These are phyloP conservation scores for Irena cyanogastra DNA, from an alignment of 2,113 vertebrate genomes.

Conservation along the genomic window DNA sequence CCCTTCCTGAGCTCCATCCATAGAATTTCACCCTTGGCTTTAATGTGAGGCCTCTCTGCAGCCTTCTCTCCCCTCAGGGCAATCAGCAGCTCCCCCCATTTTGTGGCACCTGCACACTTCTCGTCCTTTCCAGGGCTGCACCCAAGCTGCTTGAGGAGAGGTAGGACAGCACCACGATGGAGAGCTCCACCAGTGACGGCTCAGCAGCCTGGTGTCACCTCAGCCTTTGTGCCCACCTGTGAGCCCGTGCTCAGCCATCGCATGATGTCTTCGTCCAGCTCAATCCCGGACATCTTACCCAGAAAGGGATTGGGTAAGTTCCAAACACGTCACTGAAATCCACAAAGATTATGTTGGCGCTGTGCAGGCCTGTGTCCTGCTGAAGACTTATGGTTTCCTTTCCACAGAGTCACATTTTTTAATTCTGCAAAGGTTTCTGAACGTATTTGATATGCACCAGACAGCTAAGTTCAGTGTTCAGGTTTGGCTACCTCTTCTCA, in stretches of 20 bases:
- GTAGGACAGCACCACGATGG: rapidly evolving
- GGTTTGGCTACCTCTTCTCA: neutral
- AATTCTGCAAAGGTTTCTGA: neutral
- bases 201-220: neutral
- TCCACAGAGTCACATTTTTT: neutral
- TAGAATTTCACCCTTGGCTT: no score
- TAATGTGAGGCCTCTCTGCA: neutral
- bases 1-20: no score
- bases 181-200: neutral
- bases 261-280: neutral
- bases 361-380: neutral
- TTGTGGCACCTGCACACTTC: neutral
- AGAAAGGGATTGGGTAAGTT: neutral
- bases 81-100: neutral
- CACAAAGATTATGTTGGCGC: neutral
- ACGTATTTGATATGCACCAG: neutral
- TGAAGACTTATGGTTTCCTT: neutral
- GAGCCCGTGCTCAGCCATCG: neutral
- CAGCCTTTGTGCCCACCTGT: no score
- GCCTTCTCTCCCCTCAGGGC: neutral
- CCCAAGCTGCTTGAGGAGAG: neutral
- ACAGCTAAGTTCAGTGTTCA: neutral
- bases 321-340: neutral
- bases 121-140: no score
- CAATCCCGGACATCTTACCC: neutral